Percentiles rank a stretch among this genome's conserved stretches.
These are phyloP conservation scores for Anguilla marmorata DNA, from an alignment of 2,797 vertebrate genomes.

Conservation along the genomic window DNA sequence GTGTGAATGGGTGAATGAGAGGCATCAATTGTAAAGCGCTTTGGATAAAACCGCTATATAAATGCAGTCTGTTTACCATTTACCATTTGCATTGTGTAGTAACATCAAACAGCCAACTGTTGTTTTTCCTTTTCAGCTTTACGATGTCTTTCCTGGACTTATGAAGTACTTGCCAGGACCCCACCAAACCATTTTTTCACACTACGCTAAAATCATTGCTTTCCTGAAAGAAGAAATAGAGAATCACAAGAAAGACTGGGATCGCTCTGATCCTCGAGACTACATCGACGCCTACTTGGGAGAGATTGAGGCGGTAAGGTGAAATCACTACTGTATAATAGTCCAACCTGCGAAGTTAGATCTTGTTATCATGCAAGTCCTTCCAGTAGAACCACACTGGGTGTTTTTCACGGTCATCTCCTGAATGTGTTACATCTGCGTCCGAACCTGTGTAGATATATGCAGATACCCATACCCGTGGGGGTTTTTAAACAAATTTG, in stretches of 20 bases:
- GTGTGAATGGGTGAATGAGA: no score
- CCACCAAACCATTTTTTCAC: conserved; percentile 65
- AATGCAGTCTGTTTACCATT: no score
- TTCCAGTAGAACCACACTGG: not conserved
- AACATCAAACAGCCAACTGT: not conserved
- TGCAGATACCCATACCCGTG: not conserved
- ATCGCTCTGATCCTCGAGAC: conserved; percentile 73
- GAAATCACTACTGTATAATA: not conserved
- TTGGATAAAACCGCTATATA: no score
- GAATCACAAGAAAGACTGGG: conserved; percentile 70
- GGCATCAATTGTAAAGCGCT: no score
- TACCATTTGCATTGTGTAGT: conserved; percentile 11
- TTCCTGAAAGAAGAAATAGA: conserved; percentile 67
- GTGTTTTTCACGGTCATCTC: not conserved
- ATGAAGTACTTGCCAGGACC: conserved; percentile 73
- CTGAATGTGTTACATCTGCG: not conserved
- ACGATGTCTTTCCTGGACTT: conserved; percentile 73
- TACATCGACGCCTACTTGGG: conserved; percentile 78
- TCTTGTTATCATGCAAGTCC: not conserved
- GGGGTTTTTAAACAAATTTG: not conserved
- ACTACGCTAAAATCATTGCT: conserved; percentile 63
- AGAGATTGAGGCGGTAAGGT: conserved; percentile 74
- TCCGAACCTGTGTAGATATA: not conserved
- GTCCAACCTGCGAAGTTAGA: not conserved
- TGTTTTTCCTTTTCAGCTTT: conserved; percentile 62